These are phyloP conservation scores for Musca vetustissima DNA, from an alignment of 1,140 invertebrate genomes.

Conservation along the genomic window DNA sequence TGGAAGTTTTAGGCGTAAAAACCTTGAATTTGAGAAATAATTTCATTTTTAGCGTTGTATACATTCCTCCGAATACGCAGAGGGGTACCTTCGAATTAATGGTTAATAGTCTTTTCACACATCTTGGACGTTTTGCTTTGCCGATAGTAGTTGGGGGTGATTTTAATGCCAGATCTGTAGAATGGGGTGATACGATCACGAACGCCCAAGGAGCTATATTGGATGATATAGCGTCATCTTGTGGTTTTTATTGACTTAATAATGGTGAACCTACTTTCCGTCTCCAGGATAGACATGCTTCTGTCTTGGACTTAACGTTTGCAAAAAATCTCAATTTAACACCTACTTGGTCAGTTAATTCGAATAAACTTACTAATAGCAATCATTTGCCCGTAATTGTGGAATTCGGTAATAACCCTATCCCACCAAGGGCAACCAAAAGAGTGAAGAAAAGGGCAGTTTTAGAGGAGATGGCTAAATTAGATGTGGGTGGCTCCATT, in stretches of 20 bases:
- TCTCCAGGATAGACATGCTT: background rate
- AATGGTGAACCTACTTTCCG: background rate
- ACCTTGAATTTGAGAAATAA: background rate
- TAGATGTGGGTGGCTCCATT: background rate
- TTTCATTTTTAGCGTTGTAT: no score
- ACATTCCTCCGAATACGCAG: no score
- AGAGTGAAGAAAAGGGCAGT: background rate
- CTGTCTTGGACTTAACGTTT: background rate
- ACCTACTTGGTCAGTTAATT: background rate
- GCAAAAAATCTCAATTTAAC: background rate
- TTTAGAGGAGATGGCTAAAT: background rate
- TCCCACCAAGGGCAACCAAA: background rate
- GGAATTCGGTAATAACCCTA: background rate
- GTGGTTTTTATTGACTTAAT: background rate
- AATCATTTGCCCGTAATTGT: background rate
- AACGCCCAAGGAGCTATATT: background rate
- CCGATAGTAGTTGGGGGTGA: no score
- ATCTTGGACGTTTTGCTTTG: no score
- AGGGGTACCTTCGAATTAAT: no score
- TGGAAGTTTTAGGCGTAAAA: background rate
- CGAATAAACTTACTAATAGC: background rate
- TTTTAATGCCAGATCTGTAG: background rate
- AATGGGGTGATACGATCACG: background rate
- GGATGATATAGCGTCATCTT: background rate
- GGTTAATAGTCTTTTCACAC: no score